A percentile compares a stretch with the other conserved stretches of the same genome.
Evolutionary conservation across 1,140 invertebrate genomes (phyloP).

Genomic region (Linepithema humile): DNA sequence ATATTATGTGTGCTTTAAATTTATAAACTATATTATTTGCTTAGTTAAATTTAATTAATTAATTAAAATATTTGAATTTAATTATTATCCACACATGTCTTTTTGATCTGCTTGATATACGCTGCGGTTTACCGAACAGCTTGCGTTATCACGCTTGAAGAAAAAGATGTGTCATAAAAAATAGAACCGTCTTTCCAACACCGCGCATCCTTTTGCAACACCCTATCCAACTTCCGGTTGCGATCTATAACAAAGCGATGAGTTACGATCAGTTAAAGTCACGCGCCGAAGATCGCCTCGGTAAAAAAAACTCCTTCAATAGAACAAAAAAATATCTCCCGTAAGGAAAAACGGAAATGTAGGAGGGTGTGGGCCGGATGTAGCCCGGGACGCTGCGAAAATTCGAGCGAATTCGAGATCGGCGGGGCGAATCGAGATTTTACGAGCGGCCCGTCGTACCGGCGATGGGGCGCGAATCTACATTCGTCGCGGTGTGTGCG

Average conservation of each 20-base stretch:
- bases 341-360: background rate
- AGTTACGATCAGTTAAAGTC: conserved; percentile 43
- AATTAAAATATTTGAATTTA: no score
- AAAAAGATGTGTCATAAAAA: no score
- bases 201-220: background rate
- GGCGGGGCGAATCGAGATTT: conserved; percentile 60
- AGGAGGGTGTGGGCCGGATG: background rate
- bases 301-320: conserved; percentile 5
- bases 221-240: background rate
- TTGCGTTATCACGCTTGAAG: background rate
- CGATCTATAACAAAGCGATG: conserved; percentile 26
- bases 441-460: conserved; percentile 58
- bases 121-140: background rate
- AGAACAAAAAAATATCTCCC: conserved; percentile 45
- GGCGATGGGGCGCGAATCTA: background rate
- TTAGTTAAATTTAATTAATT: no score
- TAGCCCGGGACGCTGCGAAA: background rate
- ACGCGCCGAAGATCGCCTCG: conserved; percentile 10
- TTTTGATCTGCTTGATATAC: background rate
- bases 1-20: background rate
- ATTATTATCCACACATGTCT: no score
- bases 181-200: background rate
- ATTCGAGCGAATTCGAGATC: conserved; percentile 30
- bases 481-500: conserved; percentile 26
- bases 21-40: no score